Evolutionary conservation across 37 sponge, comb jelly and placozoan genomes (phyloP).

Genomic region (Eunapius fragilis): DNA sequence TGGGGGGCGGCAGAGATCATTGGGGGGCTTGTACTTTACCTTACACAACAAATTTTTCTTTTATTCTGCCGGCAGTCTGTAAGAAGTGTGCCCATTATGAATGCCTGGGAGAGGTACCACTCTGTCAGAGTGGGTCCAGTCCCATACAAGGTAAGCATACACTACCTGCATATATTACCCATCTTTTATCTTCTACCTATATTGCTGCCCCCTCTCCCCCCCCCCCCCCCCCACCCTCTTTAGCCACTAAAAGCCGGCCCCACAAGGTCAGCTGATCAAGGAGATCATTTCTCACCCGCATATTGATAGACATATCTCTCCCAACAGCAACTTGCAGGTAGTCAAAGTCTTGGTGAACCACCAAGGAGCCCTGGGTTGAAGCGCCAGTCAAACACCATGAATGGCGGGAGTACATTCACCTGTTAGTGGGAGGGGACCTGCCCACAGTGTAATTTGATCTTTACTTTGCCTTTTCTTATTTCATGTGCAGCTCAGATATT

Average conservation of each 20-base stretch:
- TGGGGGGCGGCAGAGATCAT: too few relatives aligned
- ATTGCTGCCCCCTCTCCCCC: background rate
- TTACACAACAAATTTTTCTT: too few relatives aligned
- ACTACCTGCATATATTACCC: background rate
- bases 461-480: background rate
- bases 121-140: background rate
- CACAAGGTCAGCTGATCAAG: background rate
- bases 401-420: background rate
- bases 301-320: background rate
- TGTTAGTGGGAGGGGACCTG: too few relatives aligned
- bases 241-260: background rate
- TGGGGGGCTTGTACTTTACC: too few relatives aligned
- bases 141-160: background rate
- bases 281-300: too few relatives aligned
- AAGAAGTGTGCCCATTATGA: conserved; percentile 4
- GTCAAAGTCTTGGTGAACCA: background rate
- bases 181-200: background rate
- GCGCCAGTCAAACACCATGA: background rate
- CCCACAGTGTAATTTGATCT: too few relatives aligned
- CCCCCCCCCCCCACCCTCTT: background rate
- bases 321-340: background rate
- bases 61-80: background rate
- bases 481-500: background rate
- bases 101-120: background rate
- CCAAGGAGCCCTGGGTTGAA: background rate